Evolutionary conservation across 2,113 vertebrate species (phyloP).

Genomic region (Mastomys coucha): DNA sequence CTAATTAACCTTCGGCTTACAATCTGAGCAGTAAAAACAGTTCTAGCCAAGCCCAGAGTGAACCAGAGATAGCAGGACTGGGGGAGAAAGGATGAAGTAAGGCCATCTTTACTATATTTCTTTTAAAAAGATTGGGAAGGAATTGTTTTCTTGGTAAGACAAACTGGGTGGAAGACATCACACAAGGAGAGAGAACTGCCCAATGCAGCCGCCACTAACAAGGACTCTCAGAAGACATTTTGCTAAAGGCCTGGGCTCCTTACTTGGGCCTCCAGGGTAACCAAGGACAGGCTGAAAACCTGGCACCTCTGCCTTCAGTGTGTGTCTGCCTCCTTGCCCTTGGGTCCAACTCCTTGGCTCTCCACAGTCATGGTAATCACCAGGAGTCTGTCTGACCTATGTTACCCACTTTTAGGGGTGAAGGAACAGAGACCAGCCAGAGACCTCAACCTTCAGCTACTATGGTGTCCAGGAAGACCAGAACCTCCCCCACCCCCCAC

Average conservation of each 20-base stretch:
- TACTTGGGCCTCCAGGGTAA: not conserved
- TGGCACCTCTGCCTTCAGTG: not conserved
- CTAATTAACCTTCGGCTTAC: constrained; percentile 89
- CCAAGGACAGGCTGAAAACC: not conserved
- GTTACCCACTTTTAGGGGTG: not conserved
- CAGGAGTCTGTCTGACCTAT: not conserved
- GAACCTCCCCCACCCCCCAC: too few species aligned
- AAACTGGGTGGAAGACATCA: not conserved
- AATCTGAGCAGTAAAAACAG: constrained; percentile 81
- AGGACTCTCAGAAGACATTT: not conserved
- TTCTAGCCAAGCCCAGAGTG: constrained; percentile 63
- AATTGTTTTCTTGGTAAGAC: not conserved
- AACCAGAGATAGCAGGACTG: not conserved
- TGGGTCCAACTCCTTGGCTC: not conserved
- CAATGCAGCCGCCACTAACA: rapidly evolving
- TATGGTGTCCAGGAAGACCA: not conserved
- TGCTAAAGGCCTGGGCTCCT: not conserved
- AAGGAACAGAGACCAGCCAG: not conserved
- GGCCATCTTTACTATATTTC: not conserved
- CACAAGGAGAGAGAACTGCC: not conserved
- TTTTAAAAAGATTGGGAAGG: not conserved
- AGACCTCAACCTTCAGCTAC: not conserved
- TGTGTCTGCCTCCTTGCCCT: not conserved
- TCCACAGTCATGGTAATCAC: not conserved
- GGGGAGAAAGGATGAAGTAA: not conserved